Evolutionary conservation across 1,140 invertebrate species (phyloP), one percentile per base, ranked within the genome.

Genomic region (Contarinia nasturtii): DNA sequence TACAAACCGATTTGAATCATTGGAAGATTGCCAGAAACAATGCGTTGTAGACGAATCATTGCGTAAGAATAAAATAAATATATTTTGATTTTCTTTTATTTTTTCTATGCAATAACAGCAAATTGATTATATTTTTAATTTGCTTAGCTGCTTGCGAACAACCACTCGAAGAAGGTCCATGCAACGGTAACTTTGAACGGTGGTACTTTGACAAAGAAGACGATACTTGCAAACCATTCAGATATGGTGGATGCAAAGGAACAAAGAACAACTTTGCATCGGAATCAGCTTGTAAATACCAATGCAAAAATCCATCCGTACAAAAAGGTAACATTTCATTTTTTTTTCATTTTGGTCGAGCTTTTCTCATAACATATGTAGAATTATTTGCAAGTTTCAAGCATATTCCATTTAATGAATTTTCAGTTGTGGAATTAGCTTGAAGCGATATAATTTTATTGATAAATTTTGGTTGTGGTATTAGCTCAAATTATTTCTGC

Each of bases 211-310:
- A 92, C 57, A 73, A 77, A 52, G 71, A 77, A 49, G 64, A 71
- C 18, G 69, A 72, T 51, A 66, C 66, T 33, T 94, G 90, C 59
- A 69, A 77, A 53, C 66, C 74, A 54, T 94, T 95, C 67, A 68
- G 56, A 2, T 95, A 90, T 66, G 87, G 89, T 15, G 91, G 91
- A 18, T 95, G 91, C 66, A 85, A 84, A 59, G 85, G 81, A 22
- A 95, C 92, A 66, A 66, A 73, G 48, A 96, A 95, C 66, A 82
- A 88, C 52, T 94, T 92, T 67, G 67, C 71, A 5, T 80, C 82
- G 0, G 79, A 88, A 57, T 70, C 76, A 48, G 80, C 86, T 42
- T 95, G 91, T 57, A 70, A 72, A 52, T 76, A 82, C 56, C 74
- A 76, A 47, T 89, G 86, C 60, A 63, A 77, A 38, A 71, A 79